These are phyloP conservation scores for Spatula versicolor DNA, from an alignment of 2,797 vertebrate species.

Conservation along the genomic window DNA sequence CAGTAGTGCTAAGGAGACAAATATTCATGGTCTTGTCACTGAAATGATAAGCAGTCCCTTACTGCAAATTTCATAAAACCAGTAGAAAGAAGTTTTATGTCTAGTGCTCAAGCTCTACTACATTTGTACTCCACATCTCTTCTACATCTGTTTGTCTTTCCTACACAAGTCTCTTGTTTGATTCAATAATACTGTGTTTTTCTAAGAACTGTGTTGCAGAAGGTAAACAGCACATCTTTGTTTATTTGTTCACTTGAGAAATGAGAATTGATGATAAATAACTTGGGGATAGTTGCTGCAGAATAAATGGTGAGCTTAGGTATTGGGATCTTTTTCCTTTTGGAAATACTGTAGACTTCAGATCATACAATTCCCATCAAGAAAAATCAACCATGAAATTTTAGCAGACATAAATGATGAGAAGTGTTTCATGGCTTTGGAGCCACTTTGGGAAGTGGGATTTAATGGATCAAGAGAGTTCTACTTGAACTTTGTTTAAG, in stretches of 20 bases:
- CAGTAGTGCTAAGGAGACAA: not conserved
- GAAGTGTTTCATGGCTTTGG: not conserved
- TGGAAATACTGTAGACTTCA: not conserved
- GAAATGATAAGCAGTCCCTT: not conserved
- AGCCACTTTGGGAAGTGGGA: not conserved
- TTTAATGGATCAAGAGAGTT: not conserved
- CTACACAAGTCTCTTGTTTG: not conserved
- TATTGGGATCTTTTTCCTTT: not conserved
- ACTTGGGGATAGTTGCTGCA: not conserved
- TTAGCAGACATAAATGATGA: not conserved
- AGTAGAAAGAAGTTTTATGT: not conserved
- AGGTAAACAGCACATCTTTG: not conserved
- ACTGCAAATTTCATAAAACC: not conserved
- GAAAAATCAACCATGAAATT: not conserved
- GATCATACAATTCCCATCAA: not conserved
- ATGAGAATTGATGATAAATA: not conserved
- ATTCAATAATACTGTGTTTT: not conserved
- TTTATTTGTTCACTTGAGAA: not conserved
- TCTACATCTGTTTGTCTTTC: not conserved
- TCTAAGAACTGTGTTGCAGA: not conserved
- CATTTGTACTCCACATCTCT: no score
- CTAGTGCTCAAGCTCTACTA: not conserved
- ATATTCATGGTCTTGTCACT: not conserved
- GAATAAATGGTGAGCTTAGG: not conserved
- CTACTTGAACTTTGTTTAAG: not conserved